Percentiles rank a stretch among this genome's conserved stretches.
Evolutionary conservation across 2,113 vertebrate species (phyloP).

Genomic region (Anas platyrhynchos): DNA sequence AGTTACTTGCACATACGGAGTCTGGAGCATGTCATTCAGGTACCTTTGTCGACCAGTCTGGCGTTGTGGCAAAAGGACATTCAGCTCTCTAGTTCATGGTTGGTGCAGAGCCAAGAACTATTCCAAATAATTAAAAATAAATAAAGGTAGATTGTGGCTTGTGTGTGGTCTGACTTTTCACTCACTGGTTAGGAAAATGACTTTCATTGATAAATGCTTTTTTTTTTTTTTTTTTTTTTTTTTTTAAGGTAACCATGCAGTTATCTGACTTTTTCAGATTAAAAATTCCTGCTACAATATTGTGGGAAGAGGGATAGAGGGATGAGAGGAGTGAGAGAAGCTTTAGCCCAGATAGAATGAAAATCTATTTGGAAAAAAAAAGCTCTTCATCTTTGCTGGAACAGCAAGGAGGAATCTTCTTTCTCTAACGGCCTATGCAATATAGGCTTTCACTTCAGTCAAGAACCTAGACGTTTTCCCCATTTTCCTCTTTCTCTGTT

Average conservation of each 20-base stretch:
- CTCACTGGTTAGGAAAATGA: neutral
- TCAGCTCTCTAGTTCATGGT: neutral
- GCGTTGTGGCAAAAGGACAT: neutral
- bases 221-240: neutral
- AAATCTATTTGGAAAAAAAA: neutral
- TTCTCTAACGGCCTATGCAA: neutral
- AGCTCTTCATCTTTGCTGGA: neutral
- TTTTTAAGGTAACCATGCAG: neutral
- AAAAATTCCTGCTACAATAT: constrained; percentile 1
- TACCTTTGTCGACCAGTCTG: neutral
- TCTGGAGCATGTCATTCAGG: neutral
- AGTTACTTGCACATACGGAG: neutral
- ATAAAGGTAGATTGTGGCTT: neutral
- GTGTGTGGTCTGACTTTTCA: accelerated
- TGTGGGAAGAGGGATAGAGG: neutral
- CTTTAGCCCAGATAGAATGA: neutral
- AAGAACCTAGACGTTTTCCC: neutral
- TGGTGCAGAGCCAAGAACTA: neutral
- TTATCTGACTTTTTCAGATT: constrained; percentile 5
- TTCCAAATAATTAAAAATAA: neutral
- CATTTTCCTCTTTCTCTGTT: constrained; percentile 12
- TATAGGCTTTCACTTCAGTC: neutral
- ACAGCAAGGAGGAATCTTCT: neutral
- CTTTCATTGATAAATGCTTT: neutral
- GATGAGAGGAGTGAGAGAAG: neutral